A percentile compares a stretch with the other conserved stretches of the same genome.
Evolutionary conservation across 2,113 vertebrate species (phyloP).

Genomic region (Prionailurus bengalensis): DNA sequence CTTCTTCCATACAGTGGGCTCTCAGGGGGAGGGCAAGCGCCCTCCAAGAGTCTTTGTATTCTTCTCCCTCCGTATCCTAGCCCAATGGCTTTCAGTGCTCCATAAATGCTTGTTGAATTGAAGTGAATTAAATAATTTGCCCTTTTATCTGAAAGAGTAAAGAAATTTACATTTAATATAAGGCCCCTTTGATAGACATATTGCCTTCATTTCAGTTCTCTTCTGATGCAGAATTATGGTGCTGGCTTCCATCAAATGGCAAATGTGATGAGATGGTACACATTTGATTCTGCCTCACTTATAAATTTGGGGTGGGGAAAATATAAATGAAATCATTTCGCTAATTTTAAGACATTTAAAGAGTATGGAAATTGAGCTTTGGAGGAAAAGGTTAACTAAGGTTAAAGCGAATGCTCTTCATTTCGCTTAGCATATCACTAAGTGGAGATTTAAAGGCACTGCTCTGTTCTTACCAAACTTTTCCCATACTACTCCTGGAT

Average conservation of each 20-base stretch:
- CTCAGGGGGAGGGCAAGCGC: background rate
- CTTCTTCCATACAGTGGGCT: background rate
- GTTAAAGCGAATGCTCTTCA: slow-evolving; percentile 78
- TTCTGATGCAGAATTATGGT: slow-evolving; percentile 54
- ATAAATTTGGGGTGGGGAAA: slow-evolving; percentile 66
- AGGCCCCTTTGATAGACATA: slow-evolving; percentile 72
- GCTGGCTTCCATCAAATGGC: background rate
- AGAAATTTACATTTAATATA: slow-evolving; percentile 74
- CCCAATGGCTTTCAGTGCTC: slow-evolving; percentile 21
- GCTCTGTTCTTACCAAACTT: slow-evolving; percentile 73
- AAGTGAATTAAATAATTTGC: slow-evolving; percentile 79
- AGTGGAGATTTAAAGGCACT: slow-evolving; percentile 79
- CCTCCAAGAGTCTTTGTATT: background rate
- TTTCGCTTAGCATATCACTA: slow-evolving; percentile 70
- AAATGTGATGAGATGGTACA: slow-evolving; percentile 50
- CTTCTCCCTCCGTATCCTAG: background rate
- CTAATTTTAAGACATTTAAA: slow-evolving; percentile 81
- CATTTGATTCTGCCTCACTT: slow-evolving; percentile 58
- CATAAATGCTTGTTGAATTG: slow-evolving; percentile 66
- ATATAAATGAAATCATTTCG: slow-evolving; percentile 75
- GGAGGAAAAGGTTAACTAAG: slow-evolving; percentile 77
- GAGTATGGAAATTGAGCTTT: slow-evolving; percentile 73
- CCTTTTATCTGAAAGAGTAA: slow-evolving; percentile 78
- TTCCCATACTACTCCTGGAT: slow-evolving; percentile 59
- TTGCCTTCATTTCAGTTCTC: slow-evolving; percentile 67